Base-by-base conservation (phyloP, 2,888 invertebrate genomes). In the Dilophus febrilis region DNA sequence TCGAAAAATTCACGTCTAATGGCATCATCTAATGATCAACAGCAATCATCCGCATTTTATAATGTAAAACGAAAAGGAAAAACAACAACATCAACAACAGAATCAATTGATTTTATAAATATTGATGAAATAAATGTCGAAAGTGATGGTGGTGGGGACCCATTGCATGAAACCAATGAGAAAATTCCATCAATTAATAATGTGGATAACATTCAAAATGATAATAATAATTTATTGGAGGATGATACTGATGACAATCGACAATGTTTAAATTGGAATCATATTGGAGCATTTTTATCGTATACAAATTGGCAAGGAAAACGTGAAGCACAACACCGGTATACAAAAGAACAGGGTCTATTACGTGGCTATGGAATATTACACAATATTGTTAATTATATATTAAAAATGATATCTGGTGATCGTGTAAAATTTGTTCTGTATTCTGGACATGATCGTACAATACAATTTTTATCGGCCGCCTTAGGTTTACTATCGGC, bases 371-470 rank as follows among this genome's bases (percentile, higher is more conserved):
- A 90, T 50, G 90, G 91, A 7, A 65, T 91, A 50, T 71, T 91
- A 35, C 70, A 80, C 18, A 83, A 84, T 52, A 77, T 90, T 37
- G 84, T 78, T 0, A 76, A 79, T 32, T 79, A 83, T 53, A 77
- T 88, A 74, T 66, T 86, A 10, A 70, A 77, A 49, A 82, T 86
- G 67, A 79, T 86, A 47, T 78, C 80, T 0, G 80, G 81, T 36
- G 73, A 72, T 42, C 73, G 72, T 42, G 79, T 79, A 0, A 79
- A 77, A 51, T 70, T 87, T 41, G 77, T 84, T 0, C 52, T 88
- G 0, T 88, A 84, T 55, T 91, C 92, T 0, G 92, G 91, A 0
- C 94, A 94, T 51, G 94, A 94, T 58, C 81, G 84, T 52, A 92
- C 92, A 0, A 54, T 94, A 29, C 83, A 87, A 51, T 84, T 87